phyloP scores from a whole-genome alignment of 2,888 invertebrate genomes.

The Phengaris arion region DNA sequence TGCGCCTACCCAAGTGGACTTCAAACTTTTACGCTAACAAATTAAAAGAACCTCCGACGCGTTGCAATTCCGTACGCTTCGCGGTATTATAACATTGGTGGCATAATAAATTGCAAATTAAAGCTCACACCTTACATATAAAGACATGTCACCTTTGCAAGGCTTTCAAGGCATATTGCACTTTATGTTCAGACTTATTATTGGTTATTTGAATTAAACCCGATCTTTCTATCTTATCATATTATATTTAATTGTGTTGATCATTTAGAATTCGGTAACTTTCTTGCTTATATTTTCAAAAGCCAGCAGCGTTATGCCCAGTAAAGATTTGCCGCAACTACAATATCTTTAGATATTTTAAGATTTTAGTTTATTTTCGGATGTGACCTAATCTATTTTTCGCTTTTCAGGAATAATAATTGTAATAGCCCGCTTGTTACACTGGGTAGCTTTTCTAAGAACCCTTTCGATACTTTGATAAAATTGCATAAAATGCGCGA shows the following conservation, averaged over 20 bases:
- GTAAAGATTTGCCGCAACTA: neutral
- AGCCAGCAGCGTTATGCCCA: neutral
- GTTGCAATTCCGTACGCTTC: constrained; percentile 39
- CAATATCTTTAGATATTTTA: neutral
- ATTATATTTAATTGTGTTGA: neutral
- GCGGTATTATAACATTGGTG: constrained; percentile 52
- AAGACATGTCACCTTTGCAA: constrained; percentile 66
- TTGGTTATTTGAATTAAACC: neutral
- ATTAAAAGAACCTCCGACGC: constrained; percentile 50
- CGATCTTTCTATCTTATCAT: neutral
- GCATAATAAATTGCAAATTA: constrained; percentile 64
- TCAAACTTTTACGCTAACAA: constrained; percentile 73
- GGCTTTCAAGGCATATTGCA: constrained; percentile 52
- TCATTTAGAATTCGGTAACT: neutral
- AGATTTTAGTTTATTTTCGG: neutral
- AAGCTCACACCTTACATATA: constrained; percentile 66
- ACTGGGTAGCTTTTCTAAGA: neutral
- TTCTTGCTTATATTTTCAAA: neutral
- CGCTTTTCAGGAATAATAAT: neutral
- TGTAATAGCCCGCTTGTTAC: neutral
- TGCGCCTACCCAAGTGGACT: constrained; percentile 66
- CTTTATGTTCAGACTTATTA: neutral
- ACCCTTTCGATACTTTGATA: neutral
- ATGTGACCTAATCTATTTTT: neutral
- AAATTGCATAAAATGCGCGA: neutral